phyloP scores from a whole-genome alignment of 2,113 vertebrate species.

The Scomber colias region DNA sequence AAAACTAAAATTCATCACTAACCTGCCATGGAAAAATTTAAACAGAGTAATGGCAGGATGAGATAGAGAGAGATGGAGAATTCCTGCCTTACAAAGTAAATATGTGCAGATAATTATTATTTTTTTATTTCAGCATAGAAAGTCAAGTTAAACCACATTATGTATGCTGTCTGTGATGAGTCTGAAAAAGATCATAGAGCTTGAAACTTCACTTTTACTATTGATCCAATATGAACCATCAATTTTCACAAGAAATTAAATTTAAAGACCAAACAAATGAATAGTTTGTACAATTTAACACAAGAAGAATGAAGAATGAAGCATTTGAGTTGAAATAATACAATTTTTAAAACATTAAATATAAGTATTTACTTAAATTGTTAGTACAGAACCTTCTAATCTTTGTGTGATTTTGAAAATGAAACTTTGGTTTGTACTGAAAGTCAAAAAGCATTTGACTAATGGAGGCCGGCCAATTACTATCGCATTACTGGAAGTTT shows the following conservation, averaged over 20 bases:
- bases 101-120: not conserved
- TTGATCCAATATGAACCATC: not conserved
- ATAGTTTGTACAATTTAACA: too few species aligned
- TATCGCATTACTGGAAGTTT: not conserved
- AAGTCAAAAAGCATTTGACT: not conserved
- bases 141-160: too few species aligned
- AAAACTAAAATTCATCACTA: too few species aligned
- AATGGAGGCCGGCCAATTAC: not conserved
- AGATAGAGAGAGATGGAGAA: conserved; percentile 5
- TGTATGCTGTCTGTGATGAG: not conserved
- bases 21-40: conserved; percentile 19
- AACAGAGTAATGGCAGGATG: not conserved
- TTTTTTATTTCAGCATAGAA: too few species aligned
- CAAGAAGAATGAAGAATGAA: not conserved
- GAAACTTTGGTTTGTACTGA: not conserved
- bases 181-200: not conserved
- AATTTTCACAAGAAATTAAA: not conserved
- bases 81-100: not conserved
- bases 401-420: not conserved
- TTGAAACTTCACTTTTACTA: not conserved
- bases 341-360: not conserved
- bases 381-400: not conserved
- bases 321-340: not conserved
- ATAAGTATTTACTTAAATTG: not conserved
- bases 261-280: not conserved